Conservation (phyloP, 2,797 vertebrate genomes). For the Numenius phaeopus region DNA sequence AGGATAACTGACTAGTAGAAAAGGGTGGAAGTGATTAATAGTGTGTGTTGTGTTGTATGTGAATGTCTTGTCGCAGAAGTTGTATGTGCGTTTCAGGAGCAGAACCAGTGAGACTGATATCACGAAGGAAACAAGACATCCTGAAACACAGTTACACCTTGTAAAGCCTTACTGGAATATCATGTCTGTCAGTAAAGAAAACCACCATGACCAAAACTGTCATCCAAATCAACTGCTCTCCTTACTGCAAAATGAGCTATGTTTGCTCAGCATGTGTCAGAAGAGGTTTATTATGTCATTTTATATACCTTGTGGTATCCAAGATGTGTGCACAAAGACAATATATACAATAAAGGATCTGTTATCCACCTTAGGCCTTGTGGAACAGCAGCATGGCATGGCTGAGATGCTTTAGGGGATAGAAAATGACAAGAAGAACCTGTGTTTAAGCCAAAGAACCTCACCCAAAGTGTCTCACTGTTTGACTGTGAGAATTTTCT, state of each 20-base stretch:
- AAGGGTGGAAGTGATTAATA: not conserved
- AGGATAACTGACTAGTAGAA: not conserved
- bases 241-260: not conserved
- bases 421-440: not conserved
- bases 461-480: fast-evolving
- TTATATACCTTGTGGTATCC: not conserved
- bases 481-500: not conserved
- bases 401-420: not conserved
- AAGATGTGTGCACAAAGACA: not conserved
- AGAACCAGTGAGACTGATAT: not conserved
- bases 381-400: not conserved
- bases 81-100: not conserved
- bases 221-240: not conserved
- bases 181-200: not conserved
- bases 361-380: not conserved
- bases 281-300: not conserved
- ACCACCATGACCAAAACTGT: not conserved
- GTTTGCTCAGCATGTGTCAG: not conserved
- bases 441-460: not conserved
- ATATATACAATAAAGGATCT: not conserved
- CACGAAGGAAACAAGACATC: fast-evolving
- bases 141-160: not conserved
- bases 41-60: not conserved
- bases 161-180: not conserved
- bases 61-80: not conserved